Evolutionary conservation across 2,888 invertebrate genomes (phyloP).

Genomic region (Cryptophagus acutangulus): DNA sequence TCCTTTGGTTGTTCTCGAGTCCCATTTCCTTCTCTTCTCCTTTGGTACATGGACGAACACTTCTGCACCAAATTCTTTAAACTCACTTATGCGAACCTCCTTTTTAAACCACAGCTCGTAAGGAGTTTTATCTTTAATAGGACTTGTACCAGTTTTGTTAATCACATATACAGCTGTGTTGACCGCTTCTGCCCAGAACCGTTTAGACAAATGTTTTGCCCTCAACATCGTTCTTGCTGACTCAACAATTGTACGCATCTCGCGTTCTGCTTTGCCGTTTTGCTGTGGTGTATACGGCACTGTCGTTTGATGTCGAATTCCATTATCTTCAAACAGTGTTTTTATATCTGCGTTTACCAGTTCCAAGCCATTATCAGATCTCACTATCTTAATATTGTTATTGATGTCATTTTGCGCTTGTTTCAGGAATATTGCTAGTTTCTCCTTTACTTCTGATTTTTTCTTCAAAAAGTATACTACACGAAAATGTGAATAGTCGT

Average conservation of each 20-base stretch:
- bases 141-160: slow-evolving; percentile 20
- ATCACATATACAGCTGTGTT: slow-evolving; percentile 24
- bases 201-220: slow-evolving; percentile 21
- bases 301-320: slow-evolving; percentile 17
- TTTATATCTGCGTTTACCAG: slow-evolving; percentile 18
- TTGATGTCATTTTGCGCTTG: slow-evolving; percentile 4
- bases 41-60: slow-evolving; percentile 15
- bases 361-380: slow-evolving; percentile 29
- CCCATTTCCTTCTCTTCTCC: slow-evolving; percentile 15
- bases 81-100: slow-evolving; percentile 8
- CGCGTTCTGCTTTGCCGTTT: slow-evolving; percentile 31
- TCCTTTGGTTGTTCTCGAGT: slow-evolving; percentile 12
- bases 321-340: slow-evolving; percentile 17
- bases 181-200: slow-evolving; percentile 25
- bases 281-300: slow-evolving; percentile 13
- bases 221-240: slow-evolving; percentile 28
- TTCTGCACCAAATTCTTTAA: slow-evolving; percentile 13
- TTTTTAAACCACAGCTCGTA: slow-evolving; percentile 15
- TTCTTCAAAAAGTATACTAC: not conserved
- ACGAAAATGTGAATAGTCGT: slow-evolving; percentile 12
- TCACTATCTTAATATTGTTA: slow-evolving; percentile 7
- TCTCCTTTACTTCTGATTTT: not conserved
- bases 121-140: slow-evolving; percentile 10
- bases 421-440: slow-evolving; percentile 6
- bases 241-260: slow-evolving; percentile 33